phyloP scores from a whole-genome alignment of 2,113 vertebrate species.

The Salvelinus fontinalis region DNA sequence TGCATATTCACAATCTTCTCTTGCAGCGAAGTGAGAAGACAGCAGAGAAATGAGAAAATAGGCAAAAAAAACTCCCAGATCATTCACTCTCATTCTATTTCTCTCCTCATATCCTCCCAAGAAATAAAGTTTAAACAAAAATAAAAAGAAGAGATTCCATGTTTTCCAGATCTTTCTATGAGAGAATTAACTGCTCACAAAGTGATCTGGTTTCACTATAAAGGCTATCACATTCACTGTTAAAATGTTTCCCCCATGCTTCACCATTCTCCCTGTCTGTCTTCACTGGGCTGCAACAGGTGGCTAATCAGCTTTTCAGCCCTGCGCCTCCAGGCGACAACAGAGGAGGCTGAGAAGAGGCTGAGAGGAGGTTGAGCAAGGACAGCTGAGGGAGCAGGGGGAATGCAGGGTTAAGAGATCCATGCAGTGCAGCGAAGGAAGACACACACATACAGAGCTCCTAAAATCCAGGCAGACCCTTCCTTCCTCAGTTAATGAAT shows the following conservation, averaged over 20 bases:
- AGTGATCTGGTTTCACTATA: slow-evolving; percentile 8
- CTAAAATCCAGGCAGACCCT: slow-evolving; percentile 5
- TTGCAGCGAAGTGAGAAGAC: not conserved
- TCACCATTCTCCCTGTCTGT: slow-evolving; percentile 25
- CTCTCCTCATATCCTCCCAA: not conserved
- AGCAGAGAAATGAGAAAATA: not conserved
- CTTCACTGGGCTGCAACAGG: slow-evolving; percentile 62
- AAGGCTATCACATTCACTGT: slow-evolving; percentile 9
- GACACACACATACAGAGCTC: not conserved
- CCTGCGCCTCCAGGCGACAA: slow-evolving; percentile 36
- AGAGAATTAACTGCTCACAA: not conserved
- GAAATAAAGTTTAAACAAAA: no score
- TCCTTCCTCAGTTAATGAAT: not conserved
- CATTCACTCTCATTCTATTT: not conserved
- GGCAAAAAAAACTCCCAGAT: not conserved
- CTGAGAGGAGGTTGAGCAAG: slow-evolving; percentile 42
- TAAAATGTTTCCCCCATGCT: slow-evolving; percentile 30
- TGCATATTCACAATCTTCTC: not conserved
- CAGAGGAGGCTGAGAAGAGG: slow-evolving; percentile 21
- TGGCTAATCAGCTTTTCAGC: slow-evolving; percentile 68
- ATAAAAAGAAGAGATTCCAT: not conserved
- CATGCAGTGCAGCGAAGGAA: not conserved
- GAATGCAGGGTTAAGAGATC: not conserved
- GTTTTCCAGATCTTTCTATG: not conserved
- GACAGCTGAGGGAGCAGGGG: slow-evolving; percentile 51